phyloP scores from a whole-genome alignment of 2,888 invertebrate species.

The Perizoma affinitatum region DNA sequence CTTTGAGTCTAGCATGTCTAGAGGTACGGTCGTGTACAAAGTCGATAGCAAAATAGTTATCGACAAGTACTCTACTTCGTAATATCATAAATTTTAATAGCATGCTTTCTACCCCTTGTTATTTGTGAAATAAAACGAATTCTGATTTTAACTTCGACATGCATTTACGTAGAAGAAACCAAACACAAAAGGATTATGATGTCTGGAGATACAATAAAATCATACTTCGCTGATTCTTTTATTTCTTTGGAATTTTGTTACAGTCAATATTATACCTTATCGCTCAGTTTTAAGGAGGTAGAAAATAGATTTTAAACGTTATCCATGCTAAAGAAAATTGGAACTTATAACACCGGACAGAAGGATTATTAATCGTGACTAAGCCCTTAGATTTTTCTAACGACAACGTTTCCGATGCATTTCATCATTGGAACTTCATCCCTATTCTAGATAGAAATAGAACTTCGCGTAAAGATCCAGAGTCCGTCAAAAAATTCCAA shows the following conservation, averaged over 20 bases:
- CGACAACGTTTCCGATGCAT: neutral
- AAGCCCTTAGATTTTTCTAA: neutral
- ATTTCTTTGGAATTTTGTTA: constrained; percentile 18
- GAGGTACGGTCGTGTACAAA: too few relatives aligned
- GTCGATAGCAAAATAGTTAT: too few relatives aligned
- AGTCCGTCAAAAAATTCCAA: constrained; percentile 14
- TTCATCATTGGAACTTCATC: neutral
- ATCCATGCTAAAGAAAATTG: constrained; percentile 8
- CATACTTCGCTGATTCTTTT: constrained; percentile 24
- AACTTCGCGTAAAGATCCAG: neutral
- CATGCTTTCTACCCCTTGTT: constrained; percentile 1
- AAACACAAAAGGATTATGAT: constrained; percentile 28
- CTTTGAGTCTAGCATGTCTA: too few relatives aligned
- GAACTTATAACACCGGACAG: constrained; percentile 1
- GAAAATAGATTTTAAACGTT: neutral
- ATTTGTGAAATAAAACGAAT: constrained; percentile 25
- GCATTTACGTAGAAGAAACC: constrained; percentile 27
- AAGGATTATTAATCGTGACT: neutral
- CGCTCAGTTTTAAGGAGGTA: neutral
- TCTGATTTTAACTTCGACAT: constrained; percentile 23
- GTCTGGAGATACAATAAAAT: constrained; percentile 33
- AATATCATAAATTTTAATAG: too few relatives aligned
- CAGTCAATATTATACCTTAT: constrained; percentile 2
- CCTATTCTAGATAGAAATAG: neutral
- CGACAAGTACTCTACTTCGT: too few relatives aligned